Conservation (phyloP, 2,888 invertebrate species). For the Ophion ellenae region DNA sequence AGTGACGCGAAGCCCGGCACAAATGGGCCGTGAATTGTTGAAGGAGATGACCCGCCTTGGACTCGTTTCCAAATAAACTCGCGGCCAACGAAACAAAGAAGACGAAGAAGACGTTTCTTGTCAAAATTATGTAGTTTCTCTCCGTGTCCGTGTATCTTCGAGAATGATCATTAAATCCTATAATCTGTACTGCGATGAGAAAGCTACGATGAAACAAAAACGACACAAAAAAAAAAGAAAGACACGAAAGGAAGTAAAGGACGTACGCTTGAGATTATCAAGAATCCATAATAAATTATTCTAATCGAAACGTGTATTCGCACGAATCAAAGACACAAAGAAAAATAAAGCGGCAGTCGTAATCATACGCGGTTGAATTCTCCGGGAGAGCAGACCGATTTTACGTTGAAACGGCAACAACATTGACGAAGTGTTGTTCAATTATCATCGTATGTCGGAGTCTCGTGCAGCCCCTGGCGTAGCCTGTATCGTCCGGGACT, state of each 20-base stretch:
- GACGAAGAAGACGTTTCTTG: conserved; percentile 51
- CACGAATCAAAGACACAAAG: conserved; percentile 10
- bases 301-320: conserved; percentile 68
- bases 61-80: conserved; percentile 78
- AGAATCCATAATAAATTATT: conserved; percentile 78
- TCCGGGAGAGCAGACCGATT: conserved; percentile 34
- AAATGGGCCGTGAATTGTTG: conserved; percentile 95
- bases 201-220: conserved; percentile 59
- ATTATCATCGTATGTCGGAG: conserved; percentile 33
- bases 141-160: conserved; percentile 78
- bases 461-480: conserved; percentile 41
- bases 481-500: conserved; percentile 54
- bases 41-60: conserved; percentile 95
- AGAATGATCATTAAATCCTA: conserved; percentile 73
- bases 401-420: conserved; percentile 27
- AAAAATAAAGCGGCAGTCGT: conserved; percentile 12
- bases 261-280: conserved; percentile 60
- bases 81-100: not conserved
- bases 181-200: conserved; percentile 70
- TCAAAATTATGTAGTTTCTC: conserved; percentile 78
- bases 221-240: conserved; percentile 7
- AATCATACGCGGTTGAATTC: conserved; percentile 1
- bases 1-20: conserved; percentile 97
- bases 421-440: conserved; percentile 12
- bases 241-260: conserved; percentile 34